These are phyloP conservation scores for Phymanthus crucifer DNA, from an alignment of 92 coral and sea anemone species.

Conservation along the genomic window DNA sequence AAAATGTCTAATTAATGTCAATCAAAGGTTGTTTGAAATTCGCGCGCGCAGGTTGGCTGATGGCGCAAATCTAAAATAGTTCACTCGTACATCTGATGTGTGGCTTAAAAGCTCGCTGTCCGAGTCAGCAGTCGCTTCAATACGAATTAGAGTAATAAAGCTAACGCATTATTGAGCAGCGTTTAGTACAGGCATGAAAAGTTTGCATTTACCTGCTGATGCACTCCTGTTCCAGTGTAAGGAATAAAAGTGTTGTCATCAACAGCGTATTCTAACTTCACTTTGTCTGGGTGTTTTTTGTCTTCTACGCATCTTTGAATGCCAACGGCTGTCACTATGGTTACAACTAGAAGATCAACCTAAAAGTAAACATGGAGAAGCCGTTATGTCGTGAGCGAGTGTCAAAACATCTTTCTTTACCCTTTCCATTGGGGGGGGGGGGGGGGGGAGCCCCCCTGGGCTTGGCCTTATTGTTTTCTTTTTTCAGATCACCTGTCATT, in stretches of 20 bases:
- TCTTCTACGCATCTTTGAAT: conserved; percentile 7
- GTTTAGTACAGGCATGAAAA: no score
- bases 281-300: neutral
- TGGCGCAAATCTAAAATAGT: no score
- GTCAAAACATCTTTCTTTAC: no score
- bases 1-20: no score
- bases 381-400: neutral
- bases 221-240: neutral
- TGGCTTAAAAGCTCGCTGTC: no score
- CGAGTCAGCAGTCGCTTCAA: no score
- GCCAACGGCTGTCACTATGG: conserved; percentile 21
- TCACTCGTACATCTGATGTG: no score
- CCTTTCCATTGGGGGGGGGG: conserved; percentile 19
- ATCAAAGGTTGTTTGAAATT: neutral
- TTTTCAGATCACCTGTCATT: neutral
- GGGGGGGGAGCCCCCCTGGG: neutral
- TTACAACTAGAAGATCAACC: conserved; percentile 23
- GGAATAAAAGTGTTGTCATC: neutral
- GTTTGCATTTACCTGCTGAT: neutral
- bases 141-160: no score
- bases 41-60: no score
- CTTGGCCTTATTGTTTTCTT: neutral
- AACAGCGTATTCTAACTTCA: neutral
- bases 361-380: neutral
- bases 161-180: no score